Base-by-base conservation (phyloP, 2,888 invertebrate genomes). In the Drosophila incognita region DNA sequence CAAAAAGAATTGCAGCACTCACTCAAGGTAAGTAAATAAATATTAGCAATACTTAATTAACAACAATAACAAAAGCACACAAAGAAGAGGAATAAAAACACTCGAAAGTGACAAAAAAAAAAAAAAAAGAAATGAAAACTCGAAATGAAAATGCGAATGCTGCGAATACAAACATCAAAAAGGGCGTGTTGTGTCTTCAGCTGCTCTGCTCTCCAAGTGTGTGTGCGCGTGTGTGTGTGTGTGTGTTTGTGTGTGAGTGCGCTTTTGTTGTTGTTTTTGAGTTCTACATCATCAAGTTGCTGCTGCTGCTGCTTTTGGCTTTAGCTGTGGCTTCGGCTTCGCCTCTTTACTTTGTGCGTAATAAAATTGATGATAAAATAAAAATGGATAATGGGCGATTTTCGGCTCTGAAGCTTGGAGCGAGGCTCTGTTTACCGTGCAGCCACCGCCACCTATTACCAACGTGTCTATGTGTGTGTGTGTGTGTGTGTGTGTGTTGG, bases 341-440 rank as follows among this genome's bases (percentile, higher is more conserved):
- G 76, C 82, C 83, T 85, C 86, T 82, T 83, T 79, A 80, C 81
- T 87, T 83, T 83, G 79, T 77, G 82, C 79, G 80, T 81, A 87
- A 89, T 89, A 88, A 89, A 89, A 89, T 87, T 87, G 90, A 90
- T 89, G 85, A 87, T 87, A 86, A 87, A 89, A 90, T 90, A 90
- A 88, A 90, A 90, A 82, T 87, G 88, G 86, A 87, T 90, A 89
- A 89, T 90, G 87, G 85, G 76, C 88, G 87, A 90, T 87, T 89
- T 82, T 81, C 78, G 82, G 82, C 67, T 60, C 51, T 21, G 42
- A 52, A 67, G 69, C 42, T 61, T 62, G 54, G 49, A 69, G 70
- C 69, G 60, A 51, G 63, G 54, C 54, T 42, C 38, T 68, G 67
- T 67, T 69, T 69, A 69, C 57, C 52, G 68, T 69, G 53, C 71